These are phyloP conservation scores for Phylloscopus trochiloides DNA, from an alignment of 2,113 vertebrate genomes.

Conservation along the genomic window DNA sequence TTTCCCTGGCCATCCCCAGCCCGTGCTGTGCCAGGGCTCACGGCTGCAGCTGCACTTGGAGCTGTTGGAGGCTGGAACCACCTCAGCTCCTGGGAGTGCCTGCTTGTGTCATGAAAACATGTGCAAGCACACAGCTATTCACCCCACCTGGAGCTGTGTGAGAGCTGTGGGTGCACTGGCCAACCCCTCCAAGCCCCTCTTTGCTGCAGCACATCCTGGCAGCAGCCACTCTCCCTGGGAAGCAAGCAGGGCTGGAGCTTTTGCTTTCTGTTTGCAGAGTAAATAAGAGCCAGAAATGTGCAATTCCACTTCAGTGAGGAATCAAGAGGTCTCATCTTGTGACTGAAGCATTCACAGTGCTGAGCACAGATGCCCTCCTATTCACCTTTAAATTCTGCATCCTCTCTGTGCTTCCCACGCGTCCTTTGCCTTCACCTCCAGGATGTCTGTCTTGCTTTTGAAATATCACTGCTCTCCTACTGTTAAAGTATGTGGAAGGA, in stretches of 20 bases:
- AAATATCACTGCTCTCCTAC: slow-evolving; percentile 62
- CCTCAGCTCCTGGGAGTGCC: not conserved
- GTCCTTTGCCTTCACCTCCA: slow-evolving; percentile 55
- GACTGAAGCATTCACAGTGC: not conserved
- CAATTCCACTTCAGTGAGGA: not conserved
- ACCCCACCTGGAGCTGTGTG: not conserved
- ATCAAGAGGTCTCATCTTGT: slow-evolving; percentile 31
- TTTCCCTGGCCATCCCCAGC: not conserved
- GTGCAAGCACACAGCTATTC: not conserved
- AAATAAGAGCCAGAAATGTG: slow-evolving; percentile 9
- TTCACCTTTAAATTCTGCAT: slow-evolving; percentile 45
- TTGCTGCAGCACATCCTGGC: accelerated
- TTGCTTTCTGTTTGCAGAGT: not conserved
- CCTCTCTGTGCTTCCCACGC: slow-evolving; percentile 40
- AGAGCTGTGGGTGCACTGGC: not conserved
- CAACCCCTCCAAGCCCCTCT: not conserved
- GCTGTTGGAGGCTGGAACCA: not conserved
- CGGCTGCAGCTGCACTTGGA: not conserved
- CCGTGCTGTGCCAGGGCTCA: not conserved
- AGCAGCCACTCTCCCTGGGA: not conserved
- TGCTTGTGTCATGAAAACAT: not conserved
- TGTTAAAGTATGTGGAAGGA: slow-evolving; percentile 58
- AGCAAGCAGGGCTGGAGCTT: not conserved
- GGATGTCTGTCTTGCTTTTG: slow-evolving; percentile 56
- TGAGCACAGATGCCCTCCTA: slow-evolving; percentile 32